These are phyloP conservation scores for Gorsachius goisagi DNA, from an alignment of 2,113 vertebrate species.

Conservation along the genomic window DNA sequence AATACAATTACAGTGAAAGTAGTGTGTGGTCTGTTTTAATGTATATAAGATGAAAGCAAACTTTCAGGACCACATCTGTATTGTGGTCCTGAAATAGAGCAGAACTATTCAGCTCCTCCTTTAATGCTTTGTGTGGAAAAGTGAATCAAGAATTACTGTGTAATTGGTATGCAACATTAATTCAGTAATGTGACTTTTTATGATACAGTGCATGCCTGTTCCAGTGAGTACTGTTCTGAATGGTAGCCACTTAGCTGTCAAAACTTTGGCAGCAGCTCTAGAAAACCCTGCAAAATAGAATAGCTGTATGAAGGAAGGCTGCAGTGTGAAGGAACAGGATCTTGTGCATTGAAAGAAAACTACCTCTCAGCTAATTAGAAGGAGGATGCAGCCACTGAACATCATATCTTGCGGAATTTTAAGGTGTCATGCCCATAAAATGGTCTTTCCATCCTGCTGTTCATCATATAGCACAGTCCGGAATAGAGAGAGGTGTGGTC, in stretches of 20 bases:
- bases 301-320: not conserved
- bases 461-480: not conserved
- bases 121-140: not conserved
- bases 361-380: not conserved
- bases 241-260: conserved; percentile 1
- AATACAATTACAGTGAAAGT: not conserved
- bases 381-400: not conserved
- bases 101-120: not conserved
- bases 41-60: not conserved
- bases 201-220: not conserved
- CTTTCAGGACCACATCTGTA: not conserved
- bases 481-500: not conserved
- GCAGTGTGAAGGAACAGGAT: not conserved
- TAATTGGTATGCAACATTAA: not conserved
- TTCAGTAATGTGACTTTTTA: not conserved
- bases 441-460: not conserved
- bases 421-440: not conserved
- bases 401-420: not conserved
- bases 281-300: not conserved
- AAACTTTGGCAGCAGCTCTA: not conserved
- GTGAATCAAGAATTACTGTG: not conserved
- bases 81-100: not conserved
- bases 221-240: not conserved
- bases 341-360: not conserved
- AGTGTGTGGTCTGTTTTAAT: not conserved